A percentile compares a stretch with the other conserved stretches of the same genome.
Conservation (phyloP, 2,888 invertebrate genomes). For the Liopterus haemorrhoidalis region DNA sequence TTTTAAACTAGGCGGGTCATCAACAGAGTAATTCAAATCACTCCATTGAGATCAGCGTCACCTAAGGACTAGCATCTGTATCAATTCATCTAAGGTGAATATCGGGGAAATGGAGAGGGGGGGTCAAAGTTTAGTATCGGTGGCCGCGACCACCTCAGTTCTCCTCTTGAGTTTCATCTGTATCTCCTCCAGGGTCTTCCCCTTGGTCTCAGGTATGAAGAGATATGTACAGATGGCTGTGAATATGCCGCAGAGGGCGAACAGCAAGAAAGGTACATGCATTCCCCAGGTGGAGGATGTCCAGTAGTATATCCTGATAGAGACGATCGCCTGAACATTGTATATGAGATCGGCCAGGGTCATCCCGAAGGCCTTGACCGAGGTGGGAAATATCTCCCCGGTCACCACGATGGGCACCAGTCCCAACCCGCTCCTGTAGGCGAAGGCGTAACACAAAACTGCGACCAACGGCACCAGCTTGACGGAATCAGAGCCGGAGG, state of each 20-base stretch:
- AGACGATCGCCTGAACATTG: constrained; percentile 37
- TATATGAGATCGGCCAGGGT: constrained; percentile 41
- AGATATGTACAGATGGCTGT: constrained; percentile 36
- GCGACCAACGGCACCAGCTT: constrained; percentile 15
- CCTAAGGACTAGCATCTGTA: too few species aligned
- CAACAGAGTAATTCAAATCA: too few species aligned
- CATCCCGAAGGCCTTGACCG: constrained; percentile 44
- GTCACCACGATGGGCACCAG: constrained; percentile 43
- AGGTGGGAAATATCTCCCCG: constrained; percentile 43
- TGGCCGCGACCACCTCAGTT: too few species aligned
- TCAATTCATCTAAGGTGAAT: too few species aligned
- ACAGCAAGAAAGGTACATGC: constrained; percentile 41
- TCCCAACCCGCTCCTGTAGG: constrained; percentile 42
- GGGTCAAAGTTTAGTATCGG: too few species aligned
- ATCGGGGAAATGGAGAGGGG: too few species aligned
- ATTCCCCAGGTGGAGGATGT: constrained; percentile 36
- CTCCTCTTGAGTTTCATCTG: constrained; percentile 13
- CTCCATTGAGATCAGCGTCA: too few species aligned
- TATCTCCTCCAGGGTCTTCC: constrained; percentile 15
- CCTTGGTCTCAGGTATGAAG: constrained; percentile 18
- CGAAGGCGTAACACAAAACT: constrained; percentile 14
- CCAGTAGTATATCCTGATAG: constrained; percentile 38
- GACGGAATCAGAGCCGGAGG: not conserved
- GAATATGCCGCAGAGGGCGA: constrained; percentile 37
- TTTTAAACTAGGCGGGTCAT: too few species aligned